phyloP scores from a whole-genome alignment of 2,888 invertebrate species.

The Monochamus alternatus region DNA sequence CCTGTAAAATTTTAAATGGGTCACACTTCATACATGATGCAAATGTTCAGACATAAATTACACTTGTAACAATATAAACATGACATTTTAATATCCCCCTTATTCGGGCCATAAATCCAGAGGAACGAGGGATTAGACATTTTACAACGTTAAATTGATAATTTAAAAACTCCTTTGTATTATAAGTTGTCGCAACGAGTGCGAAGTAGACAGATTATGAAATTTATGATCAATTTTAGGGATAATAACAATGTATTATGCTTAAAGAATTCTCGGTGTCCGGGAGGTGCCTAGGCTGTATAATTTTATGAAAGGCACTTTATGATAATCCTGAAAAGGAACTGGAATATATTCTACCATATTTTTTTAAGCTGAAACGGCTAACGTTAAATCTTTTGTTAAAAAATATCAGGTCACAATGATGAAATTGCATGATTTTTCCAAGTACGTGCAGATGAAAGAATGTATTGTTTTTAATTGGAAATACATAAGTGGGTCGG shows the following conservation, averaged over 20 bases:
- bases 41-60: slow-evolving; percentile 43
- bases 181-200: slow-evolving; percentile 30
- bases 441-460: too few species aligned
- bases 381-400: too few species aligned
- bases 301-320: background rate
- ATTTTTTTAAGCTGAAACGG: too few species aligned
- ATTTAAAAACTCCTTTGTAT: slow-evolving; percentile 39
- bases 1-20: slow-evolving; percentile 32
- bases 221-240: slow-evolving; percentile 35
- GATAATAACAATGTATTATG: slow-evolving; percentile 11
- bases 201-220: slow-evolving; percentile 29
- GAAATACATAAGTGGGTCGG: too few species aligned
- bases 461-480: too few species aligned
- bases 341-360: background rate
- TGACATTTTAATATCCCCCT: slow-evolving; percentile 57
- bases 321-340: background rate
- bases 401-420: too few species aligned
- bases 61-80: slow-evolving; percentile 50
- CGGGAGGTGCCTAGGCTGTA: background rate
- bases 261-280: slow-evolving; percentile 5
- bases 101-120: slow-evolving; percentile 50
- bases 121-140: slow-evolving; percentile 55
- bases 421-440: too few species aligned
- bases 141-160: slow-evolving; percentile 50
- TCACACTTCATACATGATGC: slow-evolving; percentile 42